Evolutionary conservation across 2,888 invertebrate species (phyloP).

Genomic region (Lomographa bimaculata): DNA sequence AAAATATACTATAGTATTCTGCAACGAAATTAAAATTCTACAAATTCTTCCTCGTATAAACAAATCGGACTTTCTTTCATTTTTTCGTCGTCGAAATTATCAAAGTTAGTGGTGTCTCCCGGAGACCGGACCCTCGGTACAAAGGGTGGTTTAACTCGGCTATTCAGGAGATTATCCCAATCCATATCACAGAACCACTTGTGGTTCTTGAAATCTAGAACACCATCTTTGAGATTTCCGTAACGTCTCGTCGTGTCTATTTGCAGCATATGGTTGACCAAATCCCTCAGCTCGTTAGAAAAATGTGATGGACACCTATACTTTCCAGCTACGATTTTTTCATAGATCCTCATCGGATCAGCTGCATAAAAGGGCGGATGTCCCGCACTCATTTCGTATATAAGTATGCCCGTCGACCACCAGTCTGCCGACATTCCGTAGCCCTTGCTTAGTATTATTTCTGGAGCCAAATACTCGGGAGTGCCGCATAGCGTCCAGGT

Average conservation of each 20-base stretch:
- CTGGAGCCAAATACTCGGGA: conserved; percentile 98
- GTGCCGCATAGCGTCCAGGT: conserved; percentile 98
- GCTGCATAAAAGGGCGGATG: conserved; percentile 97
- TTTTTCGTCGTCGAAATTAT: conserved; percentile 82
- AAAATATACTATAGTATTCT: conserved; percentile 13
- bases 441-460: conserved; percentile 95
- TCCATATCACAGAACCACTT: conserved; percentile 95
- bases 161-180: conserved; percentile 93
- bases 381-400: conserved; percentile 96
- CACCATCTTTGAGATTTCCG: conserved; percentile 95
- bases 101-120: conserved; percentile 89
- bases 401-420: conserved; percentile 96
- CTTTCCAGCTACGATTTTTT: conserved; percentile 95
- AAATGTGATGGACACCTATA: conserved; percentile 93
- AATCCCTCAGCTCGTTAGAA: conserved; percentile 90
- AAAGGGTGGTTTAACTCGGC: conserved; percentile 86
- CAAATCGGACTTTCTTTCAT: conserved; percentile 78
- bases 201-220: conserved; percentile 95
- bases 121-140: conserved; percentile 83
- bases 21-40: conserved; percentile 84
- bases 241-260: conserved; percentile 82
- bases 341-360: conserved; percentile 97
- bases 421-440: conserved; percentile 97
- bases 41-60: conserved; percentile 86
- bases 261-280: conserved; percentile 91